Base-by-base conservation (phyloP, 35 echinoderm and acorn worm genomes). In the Ophiothrix spiculata region DNA sequence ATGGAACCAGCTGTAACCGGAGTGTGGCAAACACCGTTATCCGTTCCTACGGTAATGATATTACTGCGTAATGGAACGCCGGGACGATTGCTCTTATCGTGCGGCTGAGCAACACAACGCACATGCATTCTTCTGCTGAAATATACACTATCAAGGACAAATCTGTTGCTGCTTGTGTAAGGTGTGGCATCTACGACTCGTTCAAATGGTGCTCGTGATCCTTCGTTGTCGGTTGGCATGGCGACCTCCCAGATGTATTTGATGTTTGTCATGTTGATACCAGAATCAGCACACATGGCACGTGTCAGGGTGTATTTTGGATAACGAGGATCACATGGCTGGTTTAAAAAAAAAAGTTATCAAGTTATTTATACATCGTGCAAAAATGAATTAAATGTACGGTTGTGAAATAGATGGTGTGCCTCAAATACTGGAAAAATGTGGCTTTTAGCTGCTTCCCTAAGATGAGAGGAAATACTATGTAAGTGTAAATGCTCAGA, bases 11-110 rank as follows among this genome's bases (percentile, higher is more conserved):
- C 89, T 75, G 91, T 93, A 6, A 98, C 86, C 0, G 95, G 95
- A 1, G 95, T 98, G 86, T 98, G 95, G 45, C 95, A 98, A 6
- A 98, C 91, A 38, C 95, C 92, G 38, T 98, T 98, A n/a, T 98
- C 92, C 0, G 91, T 89, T 21, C 95, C 92, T 29, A 98, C 91
- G 60, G 85, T 91, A 23, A 98, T 88, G 56, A 98, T 98, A 79
- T 94, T 92, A 42, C 95, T 98, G 39, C 95, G 83, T 31, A 98
- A 73, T 19, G 91, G 91, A 36, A 98, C 88, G 6, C 95, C 95
- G 0, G 91, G 88, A 16, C 91, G 84, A 16, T 91, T 91, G 38
- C 86, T 85, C 82, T 91, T 91, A 82, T 98, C 95, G 29, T 86
- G 88, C 0, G 95, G 95, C 37, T 98, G 95, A 16, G 95, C 91